Conservation (phyloP, 1,140 invertebrate species). For the Mamestra configurata region DNA sequence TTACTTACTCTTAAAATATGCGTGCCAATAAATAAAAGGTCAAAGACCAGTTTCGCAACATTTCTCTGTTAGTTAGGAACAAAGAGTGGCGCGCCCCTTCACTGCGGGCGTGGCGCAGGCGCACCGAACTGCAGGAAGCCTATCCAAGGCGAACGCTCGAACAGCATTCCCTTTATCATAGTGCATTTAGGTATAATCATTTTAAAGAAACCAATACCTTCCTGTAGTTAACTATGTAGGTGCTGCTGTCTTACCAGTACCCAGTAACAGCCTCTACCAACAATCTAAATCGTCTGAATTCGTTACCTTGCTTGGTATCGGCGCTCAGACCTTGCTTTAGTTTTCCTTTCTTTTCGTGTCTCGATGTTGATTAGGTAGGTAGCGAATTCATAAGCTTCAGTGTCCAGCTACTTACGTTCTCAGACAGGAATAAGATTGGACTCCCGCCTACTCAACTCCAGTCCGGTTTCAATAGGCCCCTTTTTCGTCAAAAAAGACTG, state of each 20-base stretch:
- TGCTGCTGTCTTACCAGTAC: neutral
- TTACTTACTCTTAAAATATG: neutral
- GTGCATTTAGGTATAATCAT: conserved; percentile 28
- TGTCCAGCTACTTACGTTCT: too few species aligned
- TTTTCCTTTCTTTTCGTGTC: neutral
- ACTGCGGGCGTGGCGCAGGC: conserved; percentile 59
- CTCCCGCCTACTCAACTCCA: too few species aligned
- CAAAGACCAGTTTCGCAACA: conserved; percentile 77
- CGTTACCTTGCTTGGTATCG: neutral
- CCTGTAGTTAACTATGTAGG: neutral
- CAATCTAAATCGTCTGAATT: neutral
- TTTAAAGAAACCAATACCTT: neutral
- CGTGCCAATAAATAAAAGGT: conserved; percentile 64
- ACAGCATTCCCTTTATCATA: conserved; percentile 57
- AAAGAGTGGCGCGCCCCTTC: conserved; percentile 75
- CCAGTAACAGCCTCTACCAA: too few species aligned
- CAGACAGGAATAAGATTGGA: too few species aligned
- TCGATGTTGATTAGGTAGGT: too few species aligned
- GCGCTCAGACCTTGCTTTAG: neutral
- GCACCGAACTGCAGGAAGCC: conserved; percentile 69
- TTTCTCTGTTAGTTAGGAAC: conserved; percentile 74
- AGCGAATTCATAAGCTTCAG: too few species aligned
- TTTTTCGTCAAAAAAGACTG: too few species aligned
- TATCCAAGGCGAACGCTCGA: conserved; percentile 69
- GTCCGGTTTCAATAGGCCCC: too few species aligned